phyloP scores from a whole-genome alignment of 2,888 invertebrate species.

The Cosmia trapezina region DNA sequence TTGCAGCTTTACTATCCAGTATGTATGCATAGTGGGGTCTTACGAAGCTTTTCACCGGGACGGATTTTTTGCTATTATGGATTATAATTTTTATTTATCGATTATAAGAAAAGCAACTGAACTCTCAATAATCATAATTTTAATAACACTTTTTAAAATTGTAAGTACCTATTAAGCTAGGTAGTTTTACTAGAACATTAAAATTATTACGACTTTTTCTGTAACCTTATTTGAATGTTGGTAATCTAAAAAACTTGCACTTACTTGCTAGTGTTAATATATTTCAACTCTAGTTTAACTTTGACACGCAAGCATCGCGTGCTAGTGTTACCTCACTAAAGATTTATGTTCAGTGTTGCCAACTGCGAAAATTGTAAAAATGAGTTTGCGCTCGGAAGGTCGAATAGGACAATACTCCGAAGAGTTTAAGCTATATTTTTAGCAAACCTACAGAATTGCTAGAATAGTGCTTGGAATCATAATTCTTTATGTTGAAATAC shows the following conservation, averaged over 20 bases:
- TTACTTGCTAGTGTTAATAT: slow-evolving; percentile 47
- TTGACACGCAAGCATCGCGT: slow-evolving; percentile 63
- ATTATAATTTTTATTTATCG: neutral
- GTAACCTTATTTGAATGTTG: slow-evolving; percentile 8
- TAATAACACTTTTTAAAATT: neutral
- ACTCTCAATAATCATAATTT: neutral
- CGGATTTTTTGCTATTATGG: neutral
- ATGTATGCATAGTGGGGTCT: neutral
- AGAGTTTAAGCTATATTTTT: slow-evolving; percentile 32
- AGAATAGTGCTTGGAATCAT: slow-evolving; percentile 23
- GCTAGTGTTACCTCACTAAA: slow-evolving; percentile 55
- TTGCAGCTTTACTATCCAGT: neutral
- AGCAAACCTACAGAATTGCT: slow-evolving; percentile 29
- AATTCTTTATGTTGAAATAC: slow-evolving; percentile 39
- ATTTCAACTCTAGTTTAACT: slow-evolving; percentile 53
- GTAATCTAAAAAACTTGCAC: slow-evolving; percentile 26
- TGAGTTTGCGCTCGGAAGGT: slow-evolving; percentile 47
- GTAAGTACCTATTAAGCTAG: neutral
- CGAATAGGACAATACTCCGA: slow-evolving; percentile 34
- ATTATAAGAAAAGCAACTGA: neutral
- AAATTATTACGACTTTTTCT: slow-evolving; percentile 16
- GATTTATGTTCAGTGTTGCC: slow-evolving; percentile 53
- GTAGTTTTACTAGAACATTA: neutral
- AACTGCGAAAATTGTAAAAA: slow-evolving; percentile 54
- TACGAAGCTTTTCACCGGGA: neutral